Base-by-base conservation (phyloP, 1,140 invertebrate genomes). In the Cyclina sinensis region DNA sequence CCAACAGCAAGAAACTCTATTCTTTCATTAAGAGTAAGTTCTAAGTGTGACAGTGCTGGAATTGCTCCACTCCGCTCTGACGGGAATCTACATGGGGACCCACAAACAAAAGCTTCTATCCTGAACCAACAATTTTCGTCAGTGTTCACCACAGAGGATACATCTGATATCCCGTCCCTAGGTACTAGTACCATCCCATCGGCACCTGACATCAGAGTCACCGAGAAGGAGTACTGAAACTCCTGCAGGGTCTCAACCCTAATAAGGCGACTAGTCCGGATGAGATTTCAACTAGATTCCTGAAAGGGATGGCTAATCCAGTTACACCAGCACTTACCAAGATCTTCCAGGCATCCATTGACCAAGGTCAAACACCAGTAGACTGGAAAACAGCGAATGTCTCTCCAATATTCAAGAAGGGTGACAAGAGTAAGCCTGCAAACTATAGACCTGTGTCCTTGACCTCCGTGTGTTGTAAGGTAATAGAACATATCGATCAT, bases 401-500 rank as follows among this genome's bases (percentile, higher is more conserved):
- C 80, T 82, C 54, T 82, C 81, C 57, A 89, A n/a, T n/a, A n/a
- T n/a, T n/a, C n/a, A n/a, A n/a, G n/a, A n/a, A 89, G 37, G 86
- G 88, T 68, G 81, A 68, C 51, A 18, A 54, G 1, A 70, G 81
- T 39, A 46, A 27, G 21, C 81, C 81, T 24, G 51, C 84, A 7
- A 89, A 89, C 43, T 89, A 89, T 79, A 59, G 82, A 27, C 90
- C 83, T n/a, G 65, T 89, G 7, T 91, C 88, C 1, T 57, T 91
- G 11, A 90, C 79, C 18, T 86, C 81, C 39, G 57, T 89, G 7
- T 86, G 76, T 46, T 83, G 90, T 46, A 89, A 89, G 81, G 16
- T 84, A 5, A 9, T 90, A 21, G 78, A 91, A 46, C 74, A 89
- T 35, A 82, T 91, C n/a, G n/a, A n/a, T n/a, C 27, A 59, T 91